These are phyloP conservation scores for Acanthis flammea DNA, from an alignment of 2,797 vertebrate species.

Conservation along the genomic window DNA sequence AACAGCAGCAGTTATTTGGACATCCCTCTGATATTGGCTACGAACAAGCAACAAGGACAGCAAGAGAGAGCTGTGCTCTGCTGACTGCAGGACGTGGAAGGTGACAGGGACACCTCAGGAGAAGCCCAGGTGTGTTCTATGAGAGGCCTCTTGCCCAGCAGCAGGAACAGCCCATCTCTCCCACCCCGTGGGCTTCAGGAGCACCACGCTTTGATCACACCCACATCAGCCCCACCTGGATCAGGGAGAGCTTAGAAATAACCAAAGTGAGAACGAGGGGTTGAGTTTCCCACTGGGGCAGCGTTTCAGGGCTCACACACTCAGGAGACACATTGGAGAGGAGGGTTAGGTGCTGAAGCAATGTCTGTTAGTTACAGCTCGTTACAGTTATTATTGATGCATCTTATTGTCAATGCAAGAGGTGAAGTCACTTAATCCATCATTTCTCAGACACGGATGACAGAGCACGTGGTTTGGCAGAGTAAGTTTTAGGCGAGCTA, in stretches of 20 bases:
- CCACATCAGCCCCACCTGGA: not conserved
- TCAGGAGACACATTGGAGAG: not conserved
- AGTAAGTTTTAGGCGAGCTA: conserved; percentile 42
- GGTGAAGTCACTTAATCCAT: conserved; percentile 32
- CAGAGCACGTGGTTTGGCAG: conserved; percentile 42
- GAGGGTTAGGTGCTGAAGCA: conserved; percentile 15
- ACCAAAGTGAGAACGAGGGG: accelerated
- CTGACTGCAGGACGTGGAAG: accelerated
- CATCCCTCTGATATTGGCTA: accelerated
- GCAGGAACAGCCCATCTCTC: not conserved
- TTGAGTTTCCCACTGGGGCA: accelerated
- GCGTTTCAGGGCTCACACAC: accelerated
- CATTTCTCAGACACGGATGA: conserved; percentile 19
- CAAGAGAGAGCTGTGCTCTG: not conserved
- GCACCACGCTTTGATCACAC: not conserved
- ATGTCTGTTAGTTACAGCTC: conserved; percentile 19
- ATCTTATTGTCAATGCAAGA: not conserved
- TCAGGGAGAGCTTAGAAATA: not conserved
- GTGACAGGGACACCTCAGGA: accelerated
- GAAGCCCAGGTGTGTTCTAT: not conserved
- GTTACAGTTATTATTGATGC: conserved; percentile 39
- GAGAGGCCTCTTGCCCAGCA: not conserved
- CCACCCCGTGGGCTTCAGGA: not conserved
- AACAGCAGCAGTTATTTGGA: not conserved
- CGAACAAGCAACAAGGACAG: not conserved